These are phyloP conservation scores for Cryptotis parvus DNA, from an alignment of 2,113 vertebrate genomes.

Conservation along the genomic window DNA sequence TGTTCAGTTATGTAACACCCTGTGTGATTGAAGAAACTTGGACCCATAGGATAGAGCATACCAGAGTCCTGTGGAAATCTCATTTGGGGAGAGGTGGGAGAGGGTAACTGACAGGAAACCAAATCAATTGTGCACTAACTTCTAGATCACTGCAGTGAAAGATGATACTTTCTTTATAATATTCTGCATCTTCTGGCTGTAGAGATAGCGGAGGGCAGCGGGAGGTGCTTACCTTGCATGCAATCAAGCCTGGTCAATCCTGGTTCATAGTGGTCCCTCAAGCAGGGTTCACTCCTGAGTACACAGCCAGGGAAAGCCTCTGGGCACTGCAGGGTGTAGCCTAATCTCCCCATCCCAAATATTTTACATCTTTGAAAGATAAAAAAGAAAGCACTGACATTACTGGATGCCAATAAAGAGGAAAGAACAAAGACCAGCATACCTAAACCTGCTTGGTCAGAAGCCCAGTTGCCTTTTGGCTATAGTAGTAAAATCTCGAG, in stretches of 20 bases:
- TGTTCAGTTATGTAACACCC: too few species aligned
- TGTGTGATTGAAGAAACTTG: neutral
- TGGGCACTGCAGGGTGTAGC: too few species aligned
- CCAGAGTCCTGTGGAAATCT: neutral
- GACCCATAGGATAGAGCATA: neutral
- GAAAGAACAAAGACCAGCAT: neutral
- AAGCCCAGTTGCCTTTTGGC: neutral
- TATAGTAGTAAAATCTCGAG: neutral
- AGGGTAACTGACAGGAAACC: constrained; percentile 11
- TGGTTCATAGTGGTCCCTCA: too few species aligned
- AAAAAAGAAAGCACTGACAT: constrained; percentile 31
- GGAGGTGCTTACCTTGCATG: too few species aligned
- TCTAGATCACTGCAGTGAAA: neutral
- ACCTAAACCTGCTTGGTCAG: neutral
- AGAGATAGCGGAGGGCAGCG: too few species aligned
- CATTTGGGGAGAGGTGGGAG: neutral
- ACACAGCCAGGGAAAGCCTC: too few species aligned
- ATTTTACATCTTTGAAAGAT: constrained; percentile 20
- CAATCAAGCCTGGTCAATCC: too few species aligned
- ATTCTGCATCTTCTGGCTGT: too few species aligned
- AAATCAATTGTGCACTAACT: constrained; percentile 18
- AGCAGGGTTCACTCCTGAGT: too few species aligned
- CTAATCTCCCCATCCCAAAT: neutral
- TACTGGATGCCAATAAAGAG: neutral
- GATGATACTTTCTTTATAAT: neutral